Conservation (phyloP, 2,797 vertebrate genomes). For the Loriculus beryllinus region DNA sequence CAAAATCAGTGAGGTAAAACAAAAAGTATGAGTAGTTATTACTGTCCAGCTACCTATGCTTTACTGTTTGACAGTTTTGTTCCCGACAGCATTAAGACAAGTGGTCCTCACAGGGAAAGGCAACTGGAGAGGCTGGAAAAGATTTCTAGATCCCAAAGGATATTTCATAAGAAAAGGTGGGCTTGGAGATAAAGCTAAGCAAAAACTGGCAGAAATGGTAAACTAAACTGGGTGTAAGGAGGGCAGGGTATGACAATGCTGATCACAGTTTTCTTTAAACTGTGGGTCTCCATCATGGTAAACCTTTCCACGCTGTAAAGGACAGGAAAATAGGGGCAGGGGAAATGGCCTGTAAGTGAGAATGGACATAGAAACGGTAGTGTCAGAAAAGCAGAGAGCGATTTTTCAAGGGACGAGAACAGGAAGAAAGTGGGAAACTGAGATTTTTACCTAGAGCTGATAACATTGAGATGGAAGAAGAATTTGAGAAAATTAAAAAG, state of each 20-base stretch:
- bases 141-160: not conserved
- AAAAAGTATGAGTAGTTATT: not conserved
- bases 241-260: not conserved
- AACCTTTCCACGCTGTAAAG: not conserved
- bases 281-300: not conserved
- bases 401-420: not conserved
- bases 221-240: not conserved
- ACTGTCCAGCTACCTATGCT: not conserved
- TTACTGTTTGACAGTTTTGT: not conserved
- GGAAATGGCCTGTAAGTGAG: not conserved
- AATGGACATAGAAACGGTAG: not conserved
- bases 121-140: not conserved
- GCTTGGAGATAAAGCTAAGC: not conserved
- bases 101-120: not conserved
- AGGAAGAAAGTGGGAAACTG: not conserved
- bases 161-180: not conserved
- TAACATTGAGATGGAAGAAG: not conserved
- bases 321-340: not conserved
- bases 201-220: not conserved
- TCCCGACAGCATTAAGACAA: not conserved
- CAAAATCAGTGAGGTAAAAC: not conserved
- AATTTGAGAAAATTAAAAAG: not conserved
- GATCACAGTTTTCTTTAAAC: not conserved
- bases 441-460: not conserved
- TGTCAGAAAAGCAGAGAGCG: not conserved